Base-by-base conservation (phyloP, 2,888 invertebrate genomes). In the Petrolisthes cinctipes region DNA sequence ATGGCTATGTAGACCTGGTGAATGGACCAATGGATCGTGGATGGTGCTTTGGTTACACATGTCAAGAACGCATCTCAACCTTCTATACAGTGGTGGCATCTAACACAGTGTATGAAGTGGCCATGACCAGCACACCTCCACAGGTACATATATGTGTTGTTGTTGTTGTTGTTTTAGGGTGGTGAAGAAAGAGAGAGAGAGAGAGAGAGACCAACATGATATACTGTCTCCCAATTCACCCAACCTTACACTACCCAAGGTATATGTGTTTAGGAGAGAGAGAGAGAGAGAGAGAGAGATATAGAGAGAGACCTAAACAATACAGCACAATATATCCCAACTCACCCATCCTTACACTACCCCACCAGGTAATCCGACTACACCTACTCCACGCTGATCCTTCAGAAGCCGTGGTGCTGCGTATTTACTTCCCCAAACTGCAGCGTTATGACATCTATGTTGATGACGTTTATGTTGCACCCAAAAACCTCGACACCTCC, bases 21-120 rank as follows among this genome's bases (percentile, higher is more conserved):
- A 90, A 90, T 53, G 90, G 90, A 0, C 90, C 89, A 1, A 86
- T 88, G 89, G 90, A 90, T 56, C 83, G 81, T 14, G 89, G 89
- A 2, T 90, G 90, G 89, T 90, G 90, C 37, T 80, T 82, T 57
- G 90, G 90, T 7, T 90, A 90, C 82, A 89, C 89, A 4, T 90
- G 90, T 23, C 89, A 89, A 76, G 89, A 90, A 81, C 82, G 90
- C 6, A 82, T 90, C 51, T 89, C 89, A 37, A 90, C 89, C 57
- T 90, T 90, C 86, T 89, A 90, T 78, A 4, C 89, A 3, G 75
- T 90, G 51, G 84, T 89, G 68, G 83, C 87, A 4, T 23, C 83
- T 2, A 73, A 56, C 0, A 11, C 61, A 5, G 23, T 53, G 0
- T 89, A 89, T 79, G 90, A 90, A 73, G 83, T 90, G 82, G 83